Base-by-base conservation (phyloP, 2,113 vertebrate genomes). In the Zosterops hypoxanthus region DNA sequence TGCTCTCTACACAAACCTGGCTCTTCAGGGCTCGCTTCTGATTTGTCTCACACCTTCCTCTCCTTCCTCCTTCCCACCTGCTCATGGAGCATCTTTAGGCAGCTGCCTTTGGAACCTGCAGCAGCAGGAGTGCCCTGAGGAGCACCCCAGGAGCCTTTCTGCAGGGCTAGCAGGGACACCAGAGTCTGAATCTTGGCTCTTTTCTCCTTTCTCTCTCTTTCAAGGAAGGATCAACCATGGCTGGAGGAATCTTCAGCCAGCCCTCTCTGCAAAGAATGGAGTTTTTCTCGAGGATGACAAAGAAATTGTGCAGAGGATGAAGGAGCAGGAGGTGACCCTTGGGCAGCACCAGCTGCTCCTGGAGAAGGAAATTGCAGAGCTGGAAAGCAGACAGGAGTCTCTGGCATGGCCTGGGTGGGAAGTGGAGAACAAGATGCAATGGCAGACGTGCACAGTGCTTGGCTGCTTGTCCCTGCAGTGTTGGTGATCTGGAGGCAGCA, bases 271-370 rank as follows among this genome's bases (percentile, higher is more conserved):
- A 23, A 7, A 46, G 9, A 22, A 9, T 2, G 42, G 23, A 23
- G 33, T 47, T 39, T 18, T 3, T 47, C 4, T n/a, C 0, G 1
- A 39, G n/a, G 29, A 8, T 2, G 0, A 23, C 3, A 5, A 47
- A 15, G 52, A 52, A 60, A 60, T 5, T 8, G 11, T 15, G 3
- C 25, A 25, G 47, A 44, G 47, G 12, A 34, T 36, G 47, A 16
- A 52, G 33, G 20, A 2, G 47, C 2, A 1, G 1, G 22, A 44
- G 25, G 20, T 19, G 36, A 71, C 4, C 1, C 36, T 60, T 29
- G 4, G 2, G 56, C 46, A 19, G 21, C 31, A 42, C 4, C 36
- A 13, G 57, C 23, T 55, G 57, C 14, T 0, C 18, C 5, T 36
- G 50, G 49, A 84, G 41, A 46, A 10, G 42, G 24, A 56, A 56